A percentile compares a stretch with the other conserved stretches of the same genome.
Evolutionary conservation across 2,888 invertebrate genomes (phyloP).

Genomic region (Agriopis leucophaearia): DNA sequence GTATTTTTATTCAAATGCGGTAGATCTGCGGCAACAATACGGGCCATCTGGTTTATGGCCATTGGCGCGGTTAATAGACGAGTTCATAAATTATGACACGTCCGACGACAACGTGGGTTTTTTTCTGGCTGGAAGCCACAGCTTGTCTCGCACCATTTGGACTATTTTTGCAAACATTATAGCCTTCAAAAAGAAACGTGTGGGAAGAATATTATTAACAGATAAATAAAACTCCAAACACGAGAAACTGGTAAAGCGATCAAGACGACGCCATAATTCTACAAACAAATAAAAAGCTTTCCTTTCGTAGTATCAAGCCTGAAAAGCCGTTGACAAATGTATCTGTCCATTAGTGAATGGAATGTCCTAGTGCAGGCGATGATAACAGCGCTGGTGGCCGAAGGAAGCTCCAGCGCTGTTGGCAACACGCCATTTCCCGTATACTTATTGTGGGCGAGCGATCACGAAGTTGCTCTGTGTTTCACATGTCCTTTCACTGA

Average conservation of each 20-base stretch:
- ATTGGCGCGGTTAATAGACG: constrained; percentile 37
- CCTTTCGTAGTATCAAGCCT: background rate
- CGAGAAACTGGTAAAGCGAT: background rate
- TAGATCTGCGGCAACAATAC: constrained; percentile 30
- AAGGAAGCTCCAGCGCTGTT: constrained; percentile 17
- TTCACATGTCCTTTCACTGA: constrained; percentile 15
- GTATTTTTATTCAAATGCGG: constrained; percentile 35
- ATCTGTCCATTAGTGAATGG: constrained; percentile 15
- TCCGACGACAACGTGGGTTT: constrained; percentile 44
- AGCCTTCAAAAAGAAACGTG: constrained; percentile 30
- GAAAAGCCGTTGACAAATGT: constrained; percentile 35
- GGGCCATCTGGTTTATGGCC: constrained; percentile 39
- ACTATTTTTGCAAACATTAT: constrained; percentile 40
- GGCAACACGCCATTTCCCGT: constrained; percentile 24
- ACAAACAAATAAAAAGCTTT: background rate
- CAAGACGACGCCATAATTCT: too few species aligned
- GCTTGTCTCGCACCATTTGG: constrained; percentile 38
- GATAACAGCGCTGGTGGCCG: constrained; percentile 21
- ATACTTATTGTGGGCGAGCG: constrained; percentile 1
- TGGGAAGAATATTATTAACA: constrained; percentile 19
- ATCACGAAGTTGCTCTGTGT: constrained; percentile 5
- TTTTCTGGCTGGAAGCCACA: constrained; percentile 57
- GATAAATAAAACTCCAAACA: background rate
- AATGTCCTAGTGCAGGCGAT: constrained; percentile 13
- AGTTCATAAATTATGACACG: constrained; percentile 36